These are phyloP conservation scores for Nomada goodeniana DNA, from an alignment of 2,888 invertebrate genomes.

Conservation along the genomic window DNA sequence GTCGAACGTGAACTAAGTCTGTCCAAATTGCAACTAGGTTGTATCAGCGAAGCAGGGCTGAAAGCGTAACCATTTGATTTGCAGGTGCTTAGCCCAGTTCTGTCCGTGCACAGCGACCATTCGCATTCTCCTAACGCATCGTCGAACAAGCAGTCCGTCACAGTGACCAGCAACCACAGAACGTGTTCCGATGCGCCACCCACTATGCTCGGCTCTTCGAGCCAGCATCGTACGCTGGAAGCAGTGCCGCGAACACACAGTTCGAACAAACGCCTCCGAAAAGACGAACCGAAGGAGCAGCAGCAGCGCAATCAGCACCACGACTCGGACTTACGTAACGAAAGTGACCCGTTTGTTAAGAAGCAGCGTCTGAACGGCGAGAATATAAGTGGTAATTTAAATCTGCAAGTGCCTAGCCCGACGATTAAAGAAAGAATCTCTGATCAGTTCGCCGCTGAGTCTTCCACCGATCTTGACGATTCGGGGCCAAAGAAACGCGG, in stretches of 20 bases:
- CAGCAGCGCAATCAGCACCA: slow-evolving; percentile 77
- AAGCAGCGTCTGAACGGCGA: slow-evolving; percentile 85
- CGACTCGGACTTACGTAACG: slow-evolving; percentile 59
- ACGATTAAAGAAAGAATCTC: slow-evolving; percentile 80
- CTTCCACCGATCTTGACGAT: slow-evolving; percentile 67
- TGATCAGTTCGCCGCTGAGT: slow-evolving; percentile 75
- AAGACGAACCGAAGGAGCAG: slow-evolving; percentile 80
- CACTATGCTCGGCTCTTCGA: slow-evolving; percentile 73
- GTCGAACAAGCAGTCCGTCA: slow-evolving; percentile 77
- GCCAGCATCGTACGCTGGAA: slow-evolving; percentile 82
- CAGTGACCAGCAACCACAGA: slow-evolving; percentile 78
- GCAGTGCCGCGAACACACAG: slow-evolving; percentile 86
- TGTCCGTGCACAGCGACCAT: slow-evolving; percentile 83
- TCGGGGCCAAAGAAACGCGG: slow-evolving; percentile 86
- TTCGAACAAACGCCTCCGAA: slow-evolving; percentile 86
- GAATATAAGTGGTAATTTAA: slow-evolving; percentile 78
- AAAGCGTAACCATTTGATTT: not conserved
- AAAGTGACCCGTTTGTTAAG: slow-evolving; percentile 81
- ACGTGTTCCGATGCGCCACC: slow-evolving; percentile 73
- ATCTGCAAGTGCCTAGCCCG: slow-evolving; percentile 85
- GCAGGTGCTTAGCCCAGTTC: slow-evolving; percentile 82
- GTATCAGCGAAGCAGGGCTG: not conserved
- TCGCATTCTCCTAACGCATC: slow-evolving; percentile 81
- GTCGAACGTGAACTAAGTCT: no score
- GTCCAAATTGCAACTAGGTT: no score